Conservation (phyloP, 1,140 invertebrate species). For the Hylaeus anthracinus region DNA sequence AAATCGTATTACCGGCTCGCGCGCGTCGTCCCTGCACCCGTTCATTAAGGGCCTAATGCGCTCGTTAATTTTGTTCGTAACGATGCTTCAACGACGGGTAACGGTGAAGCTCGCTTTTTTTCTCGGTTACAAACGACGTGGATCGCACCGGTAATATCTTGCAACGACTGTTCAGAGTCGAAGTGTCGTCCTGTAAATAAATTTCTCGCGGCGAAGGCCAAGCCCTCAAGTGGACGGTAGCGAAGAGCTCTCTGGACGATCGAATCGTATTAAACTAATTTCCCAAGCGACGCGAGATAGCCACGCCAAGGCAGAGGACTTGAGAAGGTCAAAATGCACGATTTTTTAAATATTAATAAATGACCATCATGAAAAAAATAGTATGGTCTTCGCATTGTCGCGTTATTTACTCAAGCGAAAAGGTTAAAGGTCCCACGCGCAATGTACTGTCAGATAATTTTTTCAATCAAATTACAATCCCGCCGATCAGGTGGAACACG, state of each 20-base stretch:
- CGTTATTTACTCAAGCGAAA: background rate
- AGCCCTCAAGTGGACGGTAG: background rate
- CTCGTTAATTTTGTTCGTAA: conserved; percentile 21
- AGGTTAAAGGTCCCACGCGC: too few species aligned
- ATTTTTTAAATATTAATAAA: too few species aligned
- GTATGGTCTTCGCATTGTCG: background rate
- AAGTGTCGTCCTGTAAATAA: conserved; percentile 25
- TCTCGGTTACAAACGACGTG: background rate
- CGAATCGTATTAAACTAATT: conserved; percentile 45
- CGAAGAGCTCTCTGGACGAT: background rate
- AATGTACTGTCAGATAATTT: too few species aligned
- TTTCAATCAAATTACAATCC: too few species aligned
- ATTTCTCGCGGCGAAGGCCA: conserved; percentile 18
- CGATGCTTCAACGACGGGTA: background rate
- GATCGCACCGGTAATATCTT: background rate
- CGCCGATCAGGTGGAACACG: too few species aligned
- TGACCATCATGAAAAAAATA: too few species aligned
- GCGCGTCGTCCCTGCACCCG: too few species aligned
- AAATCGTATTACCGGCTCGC: conserved; percentile 4
- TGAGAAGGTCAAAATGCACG: too few species aligned
- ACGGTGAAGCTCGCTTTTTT: background rate
- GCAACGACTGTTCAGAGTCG: background rate
- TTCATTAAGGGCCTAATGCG: background rate
- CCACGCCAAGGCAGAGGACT: too few species aligned
- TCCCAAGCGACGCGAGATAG: background rate